phyloP scores from a whole-genome alignment of 2,888 invertebrate genomes.

The Mythimna impura region DNA sequence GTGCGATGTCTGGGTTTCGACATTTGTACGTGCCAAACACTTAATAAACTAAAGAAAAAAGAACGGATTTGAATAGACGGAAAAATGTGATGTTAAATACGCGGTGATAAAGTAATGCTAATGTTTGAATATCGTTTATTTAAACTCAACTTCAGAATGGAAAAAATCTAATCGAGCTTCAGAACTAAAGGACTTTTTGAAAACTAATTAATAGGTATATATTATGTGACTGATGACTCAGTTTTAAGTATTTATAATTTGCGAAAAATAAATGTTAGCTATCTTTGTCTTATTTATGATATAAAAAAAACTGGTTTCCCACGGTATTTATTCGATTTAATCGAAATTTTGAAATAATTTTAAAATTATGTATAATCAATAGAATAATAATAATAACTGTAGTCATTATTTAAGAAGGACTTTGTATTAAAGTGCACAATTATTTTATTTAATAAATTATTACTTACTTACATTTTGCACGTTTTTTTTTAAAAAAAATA shows the following conservation, averaged over 20 bases:
- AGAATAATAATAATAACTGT: slow-evolving; percentile 10
- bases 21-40: slow-evolving; percentile 13
- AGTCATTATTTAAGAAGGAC: background rate
- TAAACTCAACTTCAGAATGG: slow-evolving; percentile 6
- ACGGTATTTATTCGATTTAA: slow-evolving; percentile 33
- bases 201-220: slow-evolving; percentile 5
- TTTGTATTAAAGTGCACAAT: slow-evolving; percentile 17
- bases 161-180: slow-evolving; percentile 34
- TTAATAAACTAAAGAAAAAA: too few relatives aligned
- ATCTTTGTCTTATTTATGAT: slow-evolving; percentile 6
- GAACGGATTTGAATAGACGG: background rate
- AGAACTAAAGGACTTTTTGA: background rate
- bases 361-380: slow-evolving; percentile 17
- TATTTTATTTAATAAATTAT: background rate
- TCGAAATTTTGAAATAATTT: slow-evolving; percentile 20
- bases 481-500: background rate
- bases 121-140: background rate
- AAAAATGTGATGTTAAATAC: background rate
- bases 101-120: slow-evolving; percentile 14
- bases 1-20: background rate
- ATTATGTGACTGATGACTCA: slow-evolving; percentile 33
- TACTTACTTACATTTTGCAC: background rate
- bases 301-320: background rate
- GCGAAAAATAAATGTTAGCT: slow-evolving; percentile 5
- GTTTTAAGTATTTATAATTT: slow-evolving; percentile 19